Percentiles rank a stretch among this genome's conserved stretches.
Conservation (phyloP, 2,888 invertebrate genomes). For the Troides helena region DNA sequence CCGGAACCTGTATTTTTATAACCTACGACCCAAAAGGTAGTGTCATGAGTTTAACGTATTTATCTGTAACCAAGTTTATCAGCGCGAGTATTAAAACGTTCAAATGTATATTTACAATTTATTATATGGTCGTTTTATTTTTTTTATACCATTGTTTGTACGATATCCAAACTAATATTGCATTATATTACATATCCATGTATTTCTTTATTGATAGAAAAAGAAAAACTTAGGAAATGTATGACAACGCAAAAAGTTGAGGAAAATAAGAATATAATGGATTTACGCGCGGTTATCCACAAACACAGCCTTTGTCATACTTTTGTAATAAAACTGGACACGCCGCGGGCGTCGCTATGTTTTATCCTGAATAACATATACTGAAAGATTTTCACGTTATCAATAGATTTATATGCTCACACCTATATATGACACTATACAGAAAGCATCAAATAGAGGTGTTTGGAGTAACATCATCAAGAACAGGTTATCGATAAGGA, state of each 20-base stretch:
- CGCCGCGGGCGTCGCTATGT: not conserved
- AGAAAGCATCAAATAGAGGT: no score
- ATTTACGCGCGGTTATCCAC: slow-evolving; percentile 11
- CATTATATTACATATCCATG: not conserved
- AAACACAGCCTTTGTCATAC: slow-evolving; percentile 7
- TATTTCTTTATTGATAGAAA: slow-evolving; percentile 5
- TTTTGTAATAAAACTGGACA: slow-evolving; percentile 14
- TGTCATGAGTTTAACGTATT: no score
- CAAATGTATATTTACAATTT: no score
- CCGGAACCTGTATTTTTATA: not conserved
- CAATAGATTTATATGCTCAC: no score
- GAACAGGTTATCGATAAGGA: no score
- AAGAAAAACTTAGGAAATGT: not conserved
- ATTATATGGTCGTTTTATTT: no score
- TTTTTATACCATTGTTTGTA: no score
- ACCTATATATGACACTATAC: no score
- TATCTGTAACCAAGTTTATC: no score
- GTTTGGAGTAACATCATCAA: no score
- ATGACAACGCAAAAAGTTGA: slow-evolving; percentile 7
- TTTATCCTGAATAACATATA: not conserved
- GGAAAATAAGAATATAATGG: slow-evolving; percentile 19
- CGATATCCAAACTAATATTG: not conserved
- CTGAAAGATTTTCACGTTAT: not conserved
- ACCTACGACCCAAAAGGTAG: not conserved
- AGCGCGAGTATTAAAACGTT: no score